A percentile compares a stretch with the other conserved stretches of the same genome.
phyloP scores from a whole-genome alignment of 92 coral and sea anemone genomes.

The Galaxea fascicularis region DNA sequence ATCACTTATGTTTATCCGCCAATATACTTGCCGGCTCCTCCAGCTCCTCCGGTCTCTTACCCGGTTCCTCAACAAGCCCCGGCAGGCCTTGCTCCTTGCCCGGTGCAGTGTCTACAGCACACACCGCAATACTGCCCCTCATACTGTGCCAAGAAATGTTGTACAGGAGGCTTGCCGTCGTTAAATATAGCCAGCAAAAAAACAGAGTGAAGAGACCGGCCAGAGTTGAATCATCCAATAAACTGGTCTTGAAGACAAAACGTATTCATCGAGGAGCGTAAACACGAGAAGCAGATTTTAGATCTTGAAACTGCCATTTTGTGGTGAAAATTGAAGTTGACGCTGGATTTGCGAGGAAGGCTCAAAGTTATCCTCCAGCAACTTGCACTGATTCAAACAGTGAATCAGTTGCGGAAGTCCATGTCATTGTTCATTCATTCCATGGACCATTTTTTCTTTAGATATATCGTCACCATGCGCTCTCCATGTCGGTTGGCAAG shows the following conservation, averaged over 20 bases:
- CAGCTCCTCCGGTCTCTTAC: conserved; percentile 5
- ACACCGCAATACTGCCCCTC: conserved; percentile 36
- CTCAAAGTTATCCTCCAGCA: no score
- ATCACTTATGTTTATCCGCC: conserved; percentile 20
- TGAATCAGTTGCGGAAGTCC: no score
- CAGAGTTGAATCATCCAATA: background rate
- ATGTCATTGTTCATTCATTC: no score
- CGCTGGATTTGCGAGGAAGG: no score
- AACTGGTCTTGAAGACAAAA: conserved; percentile 8
- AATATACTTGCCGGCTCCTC: conserved; percentile 26
- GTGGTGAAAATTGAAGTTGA: no score
- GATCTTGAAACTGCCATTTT: no score
- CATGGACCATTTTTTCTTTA: no score
- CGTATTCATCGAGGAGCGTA: conserved; percentile 6
- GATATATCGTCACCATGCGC: no score
- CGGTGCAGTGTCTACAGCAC: conserved; percentile 26
- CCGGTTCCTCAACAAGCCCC: conserved; percentile 22
- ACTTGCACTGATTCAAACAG: no score
- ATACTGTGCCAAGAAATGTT: conserved; percentile 40
- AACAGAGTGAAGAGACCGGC: conserved; percentile 24
- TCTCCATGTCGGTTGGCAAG: no score
- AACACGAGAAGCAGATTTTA: no score
- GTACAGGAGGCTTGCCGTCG: conserved; percentile 28
- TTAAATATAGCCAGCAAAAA: conserved; percentile 5
- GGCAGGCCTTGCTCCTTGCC: conserved; percentile 24